Evolutionary conservation across 2,113 vertebrate genomes (phyloP), one percentile per base, ranked within the genome.

Genomic region (Ctenomys sociabilis): DNA sequence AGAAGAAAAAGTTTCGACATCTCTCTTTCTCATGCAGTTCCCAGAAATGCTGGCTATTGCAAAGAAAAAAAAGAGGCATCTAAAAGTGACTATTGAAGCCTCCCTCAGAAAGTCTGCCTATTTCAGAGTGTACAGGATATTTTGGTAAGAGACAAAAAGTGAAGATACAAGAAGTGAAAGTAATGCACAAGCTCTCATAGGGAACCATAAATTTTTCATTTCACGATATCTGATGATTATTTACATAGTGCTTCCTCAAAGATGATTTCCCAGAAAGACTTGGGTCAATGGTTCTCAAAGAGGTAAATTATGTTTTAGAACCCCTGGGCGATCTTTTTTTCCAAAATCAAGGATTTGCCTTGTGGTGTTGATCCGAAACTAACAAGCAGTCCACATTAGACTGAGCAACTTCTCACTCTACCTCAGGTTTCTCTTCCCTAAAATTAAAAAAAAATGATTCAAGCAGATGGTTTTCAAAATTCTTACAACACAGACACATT

Each of bases 371-470:
- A 5, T 75, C 30, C 30, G 13, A 43, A 45, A 16, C 30, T 68
- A 40, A 28, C 22, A 32, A 4, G 13, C 26, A 43, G 40, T 37
- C 9, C 4, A 49, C 7, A 30, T 1, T 2, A 5, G 4, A 22
- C 43, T 14, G 4, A 90, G 24, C 11, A 57, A 59, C 12, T 75
- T 72, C 45, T 72, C 22, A 21, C 9, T 19, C 54, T 78, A 66
- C 16, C 59, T 37, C n/a, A 70, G 40, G 61, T 94, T 93, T 40
- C 43, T 54, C 21, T 89, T 90, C 37, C 64, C 12, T 63, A 75
- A 72, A 82, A 85, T 30, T 85, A 57, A 52, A 13, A 26, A n/a
- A 82, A n/a, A 78, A 49, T n/a, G 8, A 14, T 59, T 90, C 83
- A 22, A 85, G 37, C 5, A 6, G 1, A 43, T 72, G 11, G 17